phyloP scores from a whole-genome alignment of 2,888 invertebrate genomes.

The Napeogenes inachia region DNA sequence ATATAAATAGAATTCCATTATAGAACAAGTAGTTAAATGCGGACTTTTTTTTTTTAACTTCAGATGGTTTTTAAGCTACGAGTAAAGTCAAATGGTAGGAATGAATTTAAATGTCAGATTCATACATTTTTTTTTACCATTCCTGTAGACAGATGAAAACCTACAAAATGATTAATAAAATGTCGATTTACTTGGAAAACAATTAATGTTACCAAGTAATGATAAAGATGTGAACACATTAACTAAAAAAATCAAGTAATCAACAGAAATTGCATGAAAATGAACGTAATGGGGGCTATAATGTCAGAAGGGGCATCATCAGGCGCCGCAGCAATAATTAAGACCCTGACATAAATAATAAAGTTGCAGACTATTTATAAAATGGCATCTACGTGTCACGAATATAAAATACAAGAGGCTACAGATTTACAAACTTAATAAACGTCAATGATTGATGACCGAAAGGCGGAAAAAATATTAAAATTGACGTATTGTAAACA shows the following conservation, averaged over 20 bases:
- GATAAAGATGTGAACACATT: too few species aligned
- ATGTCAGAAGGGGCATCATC: slow-evolving; percentile 35
- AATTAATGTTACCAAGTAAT: too few species aligned
- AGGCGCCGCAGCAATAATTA: slow-evolving; percentile 52
- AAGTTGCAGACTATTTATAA: slow-evolving; percentile 53
- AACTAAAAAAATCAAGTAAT: slow-evolving; percentile 8
- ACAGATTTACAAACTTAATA: slow-evolving; percentile 13
- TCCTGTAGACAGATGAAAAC: too few species aligned
- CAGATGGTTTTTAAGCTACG: too few species aligned
- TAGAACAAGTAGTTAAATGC: too few species aligned
- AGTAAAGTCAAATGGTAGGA: too few species aligned
- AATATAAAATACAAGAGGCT: slow-evolving; percentile 15
- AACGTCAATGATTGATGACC: slow-evolving; percentile 10
- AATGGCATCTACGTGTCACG: slow-evolving; percentile 50
- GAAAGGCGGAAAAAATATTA: neutral
- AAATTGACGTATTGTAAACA: neutral
- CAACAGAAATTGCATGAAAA: slow-evolving; percentile 17
- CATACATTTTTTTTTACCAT: too few species aligned
- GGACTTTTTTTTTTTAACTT: too few species aligned
- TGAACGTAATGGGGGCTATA: slow-evolving; percentile 13
- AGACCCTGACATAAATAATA: slow-evolving; percentile 48
- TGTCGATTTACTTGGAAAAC: too few species aligned
- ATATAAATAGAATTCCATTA: too few species aligned
- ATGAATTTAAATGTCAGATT: too few species aligned
- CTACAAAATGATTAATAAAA: too few species aligned